phyloP scores from a whole-genome alignment of 2,113 vertebrate genomes.

The Apodemus speciosus region DNA sequence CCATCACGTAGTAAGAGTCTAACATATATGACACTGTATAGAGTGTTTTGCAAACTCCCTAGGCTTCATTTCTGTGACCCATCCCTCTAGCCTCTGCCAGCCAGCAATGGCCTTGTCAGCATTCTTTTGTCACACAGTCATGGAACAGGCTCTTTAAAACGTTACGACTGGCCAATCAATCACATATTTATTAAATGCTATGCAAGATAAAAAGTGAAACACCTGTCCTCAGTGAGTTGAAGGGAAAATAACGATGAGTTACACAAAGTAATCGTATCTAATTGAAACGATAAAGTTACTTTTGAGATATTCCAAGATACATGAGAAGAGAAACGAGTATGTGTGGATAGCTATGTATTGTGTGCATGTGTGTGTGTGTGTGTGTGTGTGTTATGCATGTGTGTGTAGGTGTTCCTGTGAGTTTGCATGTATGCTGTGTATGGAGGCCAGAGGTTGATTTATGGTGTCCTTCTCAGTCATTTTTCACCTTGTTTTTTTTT shows the following conservation, averaged over 20 bases:
- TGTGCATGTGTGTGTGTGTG: background rate
- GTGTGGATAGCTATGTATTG: background rate
- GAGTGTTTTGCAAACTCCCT: background rate
- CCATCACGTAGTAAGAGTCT: background rate
- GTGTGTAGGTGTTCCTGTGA: background rate
- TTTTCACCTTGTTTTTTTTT: background rate
- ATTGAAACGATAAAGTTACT: background rate
- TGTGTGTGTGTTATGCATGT: background rate
- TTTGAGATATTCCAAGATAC: background rate
- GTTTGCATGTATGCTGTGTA: background rate
- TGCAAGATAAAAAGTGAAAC: background rate
- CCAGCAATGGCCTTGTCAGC: background rate
- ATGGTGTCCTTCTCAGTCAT: background rate
- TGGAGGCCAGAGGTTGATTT: background rate
- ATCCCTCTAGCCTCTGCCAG: background rate
- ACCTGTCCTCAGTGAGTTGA: background rate
- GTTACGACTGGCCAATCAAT: background rate
- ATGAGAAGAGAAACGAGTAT: background rate
- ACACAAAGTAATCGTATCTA: background rate
- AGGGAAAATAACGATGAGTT: background rate
- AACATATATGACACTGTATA: background rate
- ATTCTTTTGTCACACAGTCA: background rate
- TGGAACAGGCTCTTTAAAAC: background rate
- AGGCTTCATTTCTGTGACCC: background rate
- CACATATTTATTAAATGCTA: slow-evolving; percentile 18